These are phyloP conservation scores for Apis dorsata DNA, from an alignment of 1,140 invertebrate genomes.

Conservation along the genomic window DNA sequence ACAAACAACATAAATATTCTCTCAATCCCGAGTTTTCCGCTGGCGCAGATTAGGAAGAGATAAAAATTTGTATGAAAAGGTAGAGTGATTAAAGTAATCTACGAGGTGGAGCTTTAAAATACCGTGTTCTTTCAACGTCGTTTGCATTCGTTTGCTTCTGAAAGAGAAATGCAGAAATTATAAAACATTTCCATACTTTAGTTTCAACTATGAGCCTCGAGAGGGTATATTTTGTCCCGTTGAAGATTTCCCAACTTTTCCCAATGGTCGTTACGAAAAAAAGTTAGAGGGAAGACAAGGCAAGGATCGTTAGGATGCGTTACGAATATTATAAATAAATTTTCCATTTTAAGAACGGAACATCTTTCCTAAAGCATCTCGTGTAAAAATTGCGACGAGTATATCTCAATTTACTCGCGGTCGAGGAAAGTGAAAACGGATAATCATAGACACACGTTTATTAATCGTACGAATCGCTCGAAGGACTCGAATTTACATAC, in stretches of 20 bases:
- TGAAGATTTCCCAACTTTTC: background rate
- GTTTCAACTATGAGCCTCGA: background rate
- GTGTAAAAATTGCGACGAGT: no score
- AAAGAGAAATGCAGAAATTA: background rate
- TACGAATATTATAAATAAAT: no score
- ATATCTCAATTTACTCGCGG: no score
- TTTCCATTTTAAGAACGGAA: no score
- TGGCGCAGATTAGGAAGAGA: background rate
- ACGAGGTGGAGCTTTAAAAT: background rate
- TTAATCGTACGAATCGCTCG: no score
- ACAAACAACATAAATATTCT: background rate
- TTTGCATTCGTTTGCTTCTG: conserved; percentile 1
- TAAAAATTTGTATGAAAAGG: background rate
- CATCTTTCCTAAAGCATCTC: no score
- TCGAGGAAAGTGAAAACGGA: no score
- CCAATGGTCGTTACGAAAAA: background rate
- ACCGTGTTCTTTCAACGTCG: background rate
- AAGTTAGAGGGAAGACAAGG: background rate
- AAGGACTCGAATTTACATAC: no score
- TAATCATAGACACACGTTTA: no score
- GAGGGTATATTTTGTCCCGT: background rate
- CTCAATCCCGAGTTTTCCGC: background rate
- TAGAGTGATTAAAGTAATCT: background rate
- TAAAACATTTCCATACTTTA: background rate
- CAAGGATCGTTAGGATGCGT: no score